Conservation (phyloP, 2,113 vertebrate species). For the Ochotona curzoniae region DNA sequence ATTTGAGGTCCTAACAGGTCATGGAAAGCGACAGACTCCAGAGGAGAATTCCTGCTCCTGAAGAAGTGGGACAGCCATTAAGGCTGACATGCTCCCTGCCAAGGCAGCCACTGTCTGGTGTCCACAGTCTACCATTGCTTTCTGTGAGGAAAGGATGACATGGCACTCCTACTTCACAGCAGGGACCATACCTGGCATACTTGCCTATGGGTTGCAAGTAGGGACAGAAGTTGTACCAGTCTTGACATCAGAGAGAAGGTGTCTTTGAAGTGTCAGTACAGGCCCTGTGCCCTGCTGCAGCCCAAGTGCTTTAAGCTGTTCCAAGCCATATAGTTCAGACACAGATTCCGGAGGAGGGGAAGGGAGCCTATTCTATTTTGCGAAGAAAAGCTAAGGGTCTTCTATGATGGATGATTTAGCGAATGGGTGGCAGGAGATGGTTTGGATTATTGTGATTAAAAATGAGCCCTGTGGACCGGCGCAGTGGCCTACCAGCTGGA, state of each 20-base stretch:
- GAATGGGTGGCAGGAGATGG: conserved; percentile 21
- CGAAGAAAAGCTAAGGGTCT: conserved; percentile 77
- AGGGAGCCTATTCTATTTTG: conserved; percentile 54
- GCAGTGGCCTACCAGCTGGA: too few relatives aligned
- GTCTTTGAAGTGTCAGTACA: conserved; percentile 84
- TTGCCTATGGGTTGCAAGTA: conserved; percentile 82
- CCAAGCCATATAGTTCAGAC: conserved; percentile 72
- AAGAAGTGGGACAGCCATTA: conserved; percentile 99
- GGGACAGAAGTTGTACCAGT: conserved; percentile 79
- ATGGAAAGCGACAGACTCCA: conserved; percentile 99
- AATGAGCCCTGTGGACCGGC: background rate
- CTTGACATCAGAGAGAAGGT: conserved; percentile 79
- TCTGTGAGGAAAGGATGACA: conserved; percentile 97
- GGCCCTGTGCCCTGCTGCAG: conserved; percentile 81
- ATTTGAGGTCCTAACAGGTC: conserved; percentile 95
- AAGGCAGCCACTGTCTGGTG: conserved; percentile 98
- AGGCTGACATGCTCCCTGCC: conserved; percentile 96
- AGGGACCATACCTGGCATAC: conserved; percentile 86
- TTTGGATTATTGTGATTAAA: conserved; percentile 61
- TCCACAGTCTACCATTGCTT: conserved; percentile 98
- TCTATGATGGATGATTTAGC: conserved; percentile 63
- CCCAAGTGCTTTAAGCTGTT: conserved; percentile 77
- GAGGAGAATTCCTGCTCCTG: conserved; percentile 99
- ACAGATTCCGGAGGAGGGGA: conserved; percentile 64
- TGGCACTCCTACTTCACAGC: conserved; percentile 97